Conservation (phyloP, 1,140 invertebrate species). For the Penaeus vannamei region DNA sequence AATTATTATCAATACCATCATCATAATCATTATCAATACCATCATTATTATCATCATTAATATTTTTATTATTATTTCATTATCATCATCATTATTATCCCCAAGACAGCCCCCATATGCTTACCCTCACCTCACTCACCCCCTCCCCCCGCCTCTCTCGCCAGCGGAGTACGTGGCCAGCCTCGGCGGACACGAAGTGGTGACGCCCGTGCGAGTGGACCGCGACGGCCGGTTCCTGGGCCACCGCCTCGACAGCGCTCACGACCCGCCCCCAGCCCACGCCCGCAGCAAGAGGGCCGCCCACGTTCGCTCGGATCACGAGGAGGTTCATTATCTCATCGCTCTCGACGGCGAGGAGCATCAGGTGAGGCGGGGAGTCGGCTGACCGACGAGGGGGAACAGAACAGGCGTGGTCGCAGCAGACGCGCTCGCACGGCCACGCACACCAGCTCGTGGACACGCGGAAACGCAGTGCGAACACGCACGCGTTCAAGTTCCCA, state of each 20-base stretch:
- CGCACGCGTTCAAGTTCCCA: no score
- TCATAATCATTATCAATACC: no score
- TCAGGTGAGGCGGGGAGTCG: neutral
- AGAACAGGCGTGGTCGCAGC: neutral
- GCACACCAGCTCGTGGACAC: no score
- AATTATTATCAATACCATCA: no score
- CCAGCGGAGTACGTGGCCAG: slow-evolving; percentile 48
- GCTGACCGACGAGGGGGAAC: neutral
- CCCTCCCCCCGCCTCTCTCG: neutral
- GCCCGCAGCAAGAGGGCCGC: slow-evolving; percentile 30
- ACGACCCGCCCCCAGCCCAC: slow-evolving; percentile 18
- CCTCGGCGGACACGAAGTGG: slow-evolving; percentile 38
- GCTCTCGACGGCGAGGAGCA: slow-evolving; percentile 43
- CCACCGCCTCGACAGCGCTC: slow-evolving; percentile 45
- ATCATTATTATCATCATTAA: no score
- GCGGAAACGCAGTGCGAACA: no score
- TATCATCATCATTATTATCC: no score
- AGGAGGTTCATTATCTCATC: slow-evolving; percentile 34
- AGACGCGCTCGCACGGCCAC: no score
- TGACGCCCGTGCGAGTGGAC: slow-evolving; percentile 43
- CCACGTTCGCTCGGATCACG: neutral
- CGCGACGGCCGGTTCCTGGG: slow-evolving; percentile 25
- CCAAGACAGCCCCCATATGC: no score
- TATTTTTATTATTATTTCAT: no score
- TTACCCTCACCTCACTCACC: neutral